Evolutionary conservation across 2,888 invertebrate species (phyloP), one percentile per base, ranked within the genome.

Genomic region (Agrochola lychnidis): DNA sequence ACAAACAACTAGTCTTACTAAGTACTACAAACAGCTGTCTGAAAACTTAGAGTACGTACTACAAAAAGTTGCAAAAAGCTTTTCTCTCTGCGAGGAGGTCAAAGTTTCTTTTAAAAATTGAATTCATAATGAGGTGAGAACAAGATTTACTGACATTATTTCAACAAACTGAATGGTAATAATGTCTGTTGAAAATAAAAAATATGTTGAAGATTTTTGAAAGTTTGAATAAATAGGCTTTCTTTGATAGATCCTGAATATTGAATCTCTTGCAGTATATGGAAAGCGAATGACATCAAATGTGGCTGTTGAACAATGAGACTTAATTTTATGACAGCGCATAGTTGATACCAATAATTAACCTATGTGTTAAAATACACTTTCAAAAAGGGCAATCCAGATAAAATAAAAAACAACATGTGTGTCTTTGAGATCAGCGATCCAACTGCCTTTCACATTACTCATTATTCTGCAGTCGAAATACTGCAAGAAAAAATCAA

Each of bases 91-190:
- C 66, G 30, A 45, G 45, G 74, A 82, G 64, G 66, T 82, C 66
- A 70, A 78, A 81, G 82, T 81, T 81, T 70, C 56, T 25, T 25
- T 70, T 78, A 82, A 82, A 77, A 82, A 82, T 82, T 81, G 78
- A 69, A 81, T 82, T 57, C 82, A 45, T 80, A 82, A 80, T 59
- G 53, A 80, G 76, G 80, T 77, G 71, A 59, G 77, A 82, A 80
- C 53, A 75, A 81, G 79, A 81, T 69, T 81, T 81, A 81, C 57
- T 36, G 45, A 69, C 75, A 64, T 79, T 79, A 74, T 80, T 79
- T 79, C 68, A 64, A 75, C 53, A 22, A 53, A 80, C 74, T 68
- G 67, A 80, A 69, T 64, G 45, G 68, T 79, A 63, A 63, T 72
- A 78, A 64, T 53, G 73, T 25, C 14, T n/a, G 36, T 53, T 45